Conservation (phyloP, 2,888 invertebrate species). For the Lepidochitona cinerea region DNA sequence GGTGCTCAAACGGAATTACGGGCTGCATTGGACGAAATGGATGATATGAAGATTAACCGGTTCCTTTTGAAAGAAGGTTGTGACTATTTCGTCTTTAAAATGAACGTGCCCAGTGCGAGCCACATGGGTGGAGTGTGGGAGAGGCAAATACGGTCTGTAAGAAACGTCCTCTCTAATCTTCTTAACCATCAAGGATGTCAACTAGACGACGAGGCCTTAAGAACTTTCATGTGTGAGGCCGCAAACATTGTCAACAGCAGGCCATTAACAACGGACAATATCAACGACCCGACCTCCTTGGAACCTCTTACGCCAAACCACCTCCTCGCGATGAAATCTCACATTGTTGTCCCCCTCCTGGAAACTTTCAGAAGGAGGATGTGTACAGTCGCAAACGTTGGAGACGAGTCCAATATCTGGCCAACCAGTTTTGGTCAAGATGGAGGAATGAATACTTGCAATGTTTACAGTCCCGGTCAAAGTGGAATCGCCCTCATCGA, state of each 20-base stretch:
- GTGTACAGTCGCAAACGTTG: too few relatives aligned
- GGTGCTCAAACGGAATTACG: conserved; percentile 30
- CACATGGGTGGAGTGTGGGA: conserved; percentile 52
- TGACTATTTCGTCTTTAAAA: conserved; percentile 29
- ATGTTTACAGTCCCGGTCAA: not conserved
- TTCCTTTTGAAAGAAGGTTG: conserved; percentile 18
- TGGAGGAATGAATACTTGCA: conserved; percentile 23
- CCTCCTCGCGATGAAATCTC: conserved; percentile 26
- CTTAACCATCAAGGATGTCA: conserved; percentile 12
- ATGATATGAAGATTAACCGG: conserved; percentile 12
- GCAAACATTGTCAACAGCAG: conserved; percentile 29
- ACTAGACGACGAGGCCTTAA: conserved; percentile 26
- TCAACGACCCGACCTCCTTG: conserved; percentile 12
- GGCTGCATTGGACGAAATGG: conserved; percentile 15
- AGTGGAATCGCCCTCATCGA: not conserved
- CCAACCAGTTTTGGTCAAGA: too few relatives aligned
- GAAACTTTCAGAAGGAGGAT: conserved; percentile 25
- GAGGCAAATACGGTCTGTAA: conserved; percentile 37
- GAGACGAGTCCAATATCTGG: too few relatives aligned
- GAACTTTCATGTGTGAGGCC: conserved; percentile 35
- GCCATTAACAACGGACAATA: conserved; percentile 24
- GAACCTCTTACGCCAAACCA: conserved; percentile 12
- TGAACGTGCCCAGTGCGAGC: conserved; percentile 40
- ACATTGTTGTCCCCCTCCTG: conserved; percentile 29
- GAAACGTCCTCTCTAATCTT: conserved; percentile 28